phyloP scores from a whole-genome alignment of 2,797 vertebrate species.

The Oceanodroma leucorhoa region DNA sequence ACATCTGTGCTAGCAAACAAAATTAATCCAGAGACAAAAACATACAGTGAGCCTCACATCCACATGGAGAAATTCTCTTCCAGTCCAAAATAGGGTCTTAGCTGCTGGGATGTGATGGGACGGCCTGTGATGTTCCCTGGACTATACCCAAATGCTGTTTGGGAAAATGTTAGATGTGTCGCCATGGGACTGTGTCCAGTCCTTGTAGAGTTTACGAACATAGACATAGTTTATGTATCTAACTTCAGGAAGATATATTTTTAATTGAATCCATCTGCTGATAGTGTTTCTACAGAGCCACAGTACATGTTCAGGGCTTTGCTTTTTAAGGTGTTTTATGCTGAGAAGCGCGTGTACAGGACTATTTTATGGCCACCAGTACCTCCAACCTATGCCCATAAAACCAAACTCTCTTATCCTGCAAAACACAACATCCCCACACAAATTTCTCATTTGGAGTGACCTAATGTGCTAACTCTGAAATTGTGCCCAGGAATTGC shows the following conservation, averaged over 20 bases:
- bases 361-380: not conserved
- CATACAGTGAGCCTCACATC: rapidly evolving
- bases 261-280: not conserved
- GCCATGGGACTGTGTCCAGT: not conserved
- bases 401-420: not conserved
- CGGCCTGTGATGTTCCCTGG: not conserved
- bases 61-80: not conserved
- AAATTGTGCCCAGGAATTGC: not conserved
- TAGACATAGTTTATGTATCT: not conserved
- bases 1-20: not conserved
- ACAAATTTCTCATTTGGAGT: not conserved
- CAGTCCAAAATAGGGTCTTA: not conserved
- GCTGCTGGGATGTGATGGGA: not conserved
- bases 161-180: not conserved
- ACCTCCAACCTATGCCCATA: not conserved
- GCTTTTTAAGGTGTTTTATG: not conserved
- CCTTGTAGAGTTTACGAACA: not conserved
- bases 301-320: not conserved
- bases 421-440: not conserved
- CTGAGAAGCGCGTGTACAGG: not conserved
- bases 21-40: not conserved
- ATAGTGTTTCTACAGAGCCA: not conserved
- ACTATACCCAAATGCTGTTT: not conserved
- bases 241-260: not conserved
- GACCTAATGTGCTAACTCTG: not conserved